phyloP scores from a whole-genome alignment of 1,140 invertebrate species.

The Homarus americanus region DNA sequence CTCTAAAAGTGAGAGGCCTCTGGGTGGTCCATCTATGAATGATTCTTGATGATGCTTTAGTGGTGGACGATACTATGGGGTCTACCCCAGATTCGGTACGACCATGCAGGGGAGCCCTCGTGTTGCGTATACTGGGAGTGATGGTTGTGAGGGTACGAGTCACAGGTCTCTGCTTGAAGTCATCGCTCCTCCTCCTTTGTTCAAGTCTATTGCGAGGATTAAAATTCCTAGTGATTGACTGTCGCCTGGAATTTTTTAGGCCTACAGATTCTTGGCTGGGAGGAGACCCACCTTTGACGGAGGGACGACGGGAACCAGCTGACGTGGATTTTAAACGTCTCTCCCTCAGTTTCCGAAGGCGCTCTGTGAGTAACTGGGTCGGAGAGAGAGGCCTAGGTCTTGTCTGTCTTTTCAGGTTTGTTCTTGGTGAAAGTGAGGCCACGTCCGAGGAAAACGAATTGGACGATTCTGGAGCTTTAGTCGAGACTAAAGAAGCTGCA shows the following conservation, averaged over 20 bases:
- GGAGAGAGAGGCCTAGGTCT: background rate
- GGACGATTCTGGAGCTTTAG: background rate
- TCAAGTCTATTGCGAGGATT: background rate
- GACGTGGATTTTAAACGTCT: background rate
- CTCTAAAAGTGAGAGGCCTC: conserved; percentile 37
- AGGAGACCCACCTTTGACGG: background rate
- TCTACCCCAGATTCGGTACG: too few species aligned
- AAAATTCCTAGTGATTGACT: background rate
- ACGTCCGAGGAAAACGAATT: background rate
- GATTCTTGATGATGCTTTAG: background rate
- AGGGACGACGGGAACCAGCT: background rate
- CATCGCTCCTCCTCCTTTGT: background rate
- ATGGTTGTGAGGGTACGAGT: background rate
- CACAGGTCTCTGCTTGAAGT: background rate
- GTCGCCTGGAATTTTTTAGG: background rate
- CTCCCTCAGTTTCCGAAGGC: conserved; percentile 3
- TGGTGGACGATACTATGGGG: background rate
- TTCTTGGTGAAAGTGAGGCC: too few species aligned
- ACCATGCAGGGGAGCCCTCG: background rate
- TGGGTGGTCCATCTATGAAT: background rate
- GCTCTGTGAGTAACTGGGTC: background rate
- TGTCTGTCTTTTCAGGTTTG: background rate
- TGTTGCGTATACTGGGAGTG: too few species aligned
- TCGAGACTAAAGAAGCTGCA: background rate
- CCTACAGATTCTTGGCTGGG: background rate